phyloP scores from a whole-genome alignment of 2,888 invertebrate genomes.

The Nudaria mundana region DNA sequence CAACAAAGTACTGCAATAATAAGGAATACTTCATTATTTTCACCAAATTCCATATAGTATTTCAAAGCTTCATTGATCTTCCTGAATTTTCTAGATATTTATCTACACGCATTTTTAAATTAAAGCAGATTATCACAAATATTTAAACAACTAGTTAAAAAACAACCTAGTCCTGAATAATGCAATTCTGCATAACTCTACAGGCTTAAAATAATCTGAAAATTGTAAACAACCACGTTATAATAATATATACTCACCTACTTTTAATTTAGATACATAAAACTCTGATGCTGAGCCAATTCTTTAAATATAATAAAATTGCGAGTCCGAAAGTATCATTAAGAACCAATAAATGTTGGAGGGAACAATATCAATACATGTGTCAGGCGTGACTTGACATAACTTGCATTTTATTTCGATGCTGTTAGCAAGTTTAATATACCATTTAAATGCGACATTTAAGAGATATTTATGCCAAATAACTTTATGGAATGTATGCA shows the following conservation, averaged over 20 bases:
- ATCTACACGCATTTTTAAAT: not conserved
- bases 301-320: slow-evolving; percentile 38
- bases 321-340: slow-evolving; percentile 24
- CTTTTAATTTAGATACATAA: slow-evolving; percentile 48
- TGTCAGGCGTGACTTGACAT: slow-evolving; percentile 16
- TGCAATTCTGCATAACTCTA: slow-evolving; percentile 21
- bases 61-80: too few species aligned
- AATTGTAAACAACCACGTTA: slow-evolving; percentile 26
- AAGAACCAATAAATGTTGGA: too few species aligned
- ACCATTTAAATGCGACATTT: slow-evolving; percentile 43
- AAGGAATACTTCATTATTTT: too few species aligned
- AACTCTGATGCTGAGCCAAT: slow-evolving; percentile 53
- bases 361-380: slow-evolving; percentile 24
- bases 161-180: slow-evolving; percentile 7
- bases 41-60: too few species aligned
- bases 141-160: slow-evolving; percentile 8
- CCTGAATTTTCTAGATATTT: not conserved
- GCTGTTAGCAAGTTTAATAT: slow-evolving; percentile 34
- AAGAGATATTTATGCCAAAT: slow-evolving; percentile 49
- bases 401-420: slow-evolving; percentile 33
- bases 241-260: slow-evolving; percentile 40
- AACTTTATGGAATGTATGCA: slow-evolving; percentile 36
- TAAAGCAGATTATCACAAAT: slow-evolving; percentile 2
- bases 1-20: slow-evolving; percentile 46
- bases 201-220: slow-evolving; percentile 18